phyloP scores from a whole-genome alignment of 2,888 invertebrate genomes.

The Mimachlamys varia region DNA sequence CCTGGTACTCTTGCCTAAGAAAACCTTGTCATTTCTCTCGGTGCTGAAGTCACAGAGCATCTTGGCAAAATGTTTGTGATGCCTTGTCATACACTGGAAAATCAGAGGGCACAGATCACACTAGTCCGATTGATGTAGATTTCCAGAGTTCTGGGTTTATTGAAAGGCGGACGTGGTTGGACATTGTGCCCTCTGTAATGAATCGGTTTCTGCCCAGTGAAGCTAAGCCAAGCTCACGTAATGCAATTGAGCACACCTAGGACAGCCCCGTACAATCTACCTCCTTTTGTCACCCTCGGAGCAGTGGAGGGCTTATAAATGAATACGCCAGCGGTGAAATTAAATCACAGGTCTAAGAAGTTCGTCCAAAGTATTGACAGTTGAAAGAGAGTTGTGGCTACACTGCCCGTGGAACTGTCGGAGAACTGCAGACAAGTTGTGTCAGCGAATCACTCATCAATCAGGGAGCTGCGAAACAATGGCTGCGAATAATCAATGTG shows the following conservation, averaged over 20 bases:
- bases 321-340: background rate
- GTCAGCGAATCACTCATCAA: background rate
- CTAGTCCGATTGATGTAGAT: constrained; percentile 42
- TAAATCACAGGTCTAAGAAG: background rate
- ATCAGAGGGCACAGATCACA: constrained; percentile 38
- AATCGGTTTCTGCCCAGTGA: constrained; percentile 44
- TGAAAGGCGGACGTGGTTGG: constrained; percentile 36
- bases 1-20: background rate
- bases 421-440: background rate
- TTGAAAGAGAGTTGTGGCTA: constrained; percentile 28
- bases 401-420: background rate
- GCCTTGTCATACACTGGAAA: background rate
- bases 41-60: background rate
- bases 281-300: background rate
- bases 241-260: constrained; percentile 47
- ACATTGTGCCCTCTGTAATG: constrained; percentile 46
- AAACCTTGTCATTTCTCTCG: background rate
- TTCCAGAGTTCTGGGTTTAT: constrained; percentile 39
- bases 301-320: background rate
- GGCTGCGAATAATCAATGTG: constrained; percentile 19
- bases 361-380: background rate
- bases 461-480: background rate
- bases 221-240: constrained; percentile 45
- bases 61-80: constrained; percentile 21
- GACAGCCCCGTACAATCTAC: constrained; percentile 8